Evolutionary conservation across 1,140 invertebrate species (phyloP), one percentile per base, ranked within the genome.

Genomic region (Amphibalanus amphitrite): DNA sequence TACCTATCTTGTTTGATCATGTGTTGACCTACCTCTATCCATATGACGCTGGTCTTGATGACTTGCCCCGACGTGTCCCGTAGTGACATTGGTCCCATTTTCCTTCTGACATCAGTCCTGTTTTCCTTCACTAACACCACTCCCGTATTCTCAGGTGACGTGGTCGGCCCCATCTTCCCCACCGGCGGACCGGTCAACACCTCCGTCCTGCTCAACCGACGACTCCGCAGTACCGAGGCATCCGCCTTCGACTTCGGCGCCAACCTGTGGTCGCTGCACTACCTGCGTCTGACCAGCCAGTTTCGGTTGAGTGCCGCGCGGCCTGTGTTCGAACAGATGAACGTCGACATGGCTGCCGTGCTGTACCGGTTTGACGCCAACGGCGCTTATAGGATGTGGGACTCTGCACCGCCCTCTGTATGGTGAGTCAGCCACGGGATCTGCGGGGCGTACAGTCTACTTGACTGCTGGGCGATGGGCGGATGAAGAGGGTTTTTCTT

Each of bases 161-260:
- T 87, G 13, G 82, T 86, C 64, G 85, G 84, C 0, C 84, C 84
- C 23, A 75, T 78, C 6, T 79, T 73, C 65, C 72, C 72, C 25
- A 65, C 29, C 59, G 72, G 72, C 25, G 30, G 71, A 30, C 28
- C 69, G 71, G 74, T 76, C 29, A 73, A 76, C 69, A 29, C 75
- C 0, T 13, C 73, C 26, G 71, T 72, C 59, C 70, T 76, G 74
- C 67, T 76, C 25, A 69, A 73, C 6, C 74, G 74, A 71, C 72
- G 77, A 17, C 75, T 79, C 0, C 79, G 80, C 75, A 81, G 81
- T 20, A 80, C 81, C 1, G 84, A 85, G 73, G 80, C 82, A 72
- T 80, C 80, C 70, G 76, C 85, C 64, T 87, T 85, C 77, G 86
- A 86, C 76, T 84, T 88, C 73, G 84, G 82, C 1, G 82, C 82